phyloP scores from a whole-genome alignment of 2,888 invertebrate species.

The Strigamia maritima region DNA sequence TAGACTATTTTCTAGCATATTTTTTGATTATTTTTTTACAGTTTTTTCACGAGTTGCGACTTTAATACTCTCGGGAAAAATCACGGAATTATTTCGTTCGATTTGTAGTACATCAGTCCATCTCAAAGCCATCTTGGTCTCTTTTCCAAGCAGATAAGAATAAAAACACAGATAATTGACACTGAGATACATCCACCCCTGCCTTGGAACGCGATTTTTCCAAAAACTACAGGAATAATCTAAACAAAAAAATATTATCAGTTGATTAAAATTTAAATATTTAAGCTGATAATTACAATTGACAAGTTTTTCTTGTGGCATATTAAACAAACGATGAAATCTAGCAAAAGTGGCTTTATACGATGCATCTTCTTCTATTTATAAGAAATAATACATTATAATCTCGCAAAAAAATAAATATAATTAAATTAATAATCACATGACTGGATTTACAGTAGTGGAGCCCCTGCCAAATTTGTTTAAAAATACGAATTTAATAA shows the following conservation, averaged over 20 bases:
- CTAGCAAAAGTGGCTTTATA: slow-evolving; percentile 74
- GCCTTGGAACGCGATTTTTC: slow-evolving; percentile 88
- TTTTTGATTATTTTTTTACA: slow-evolving; percentile 49
- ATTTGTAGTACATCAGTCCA: slow-evolving; percentile 79
- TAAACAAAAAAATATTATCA: slow-evolving; percentile 44
- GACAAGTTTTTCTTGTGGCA: slow-evolving; percentile 91
- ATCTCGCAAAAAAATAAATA: slow-evolving; percentile 20
- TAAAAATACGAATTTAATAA: too few species aligned
- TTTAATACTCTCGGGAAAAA: slow-evolving; percentile 82
- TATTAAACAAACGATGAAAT: slow-evolving; percentile 82
- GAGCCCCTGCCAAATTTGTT: too few species aligned
- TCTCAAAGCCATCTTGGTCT: slow-evolving; percentile 80
- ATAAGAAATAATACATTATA: background rate
- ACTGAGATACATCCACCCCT: slow-evolving; percentile 96
- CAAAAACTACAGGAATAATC: slow-evolving; percentile 73
- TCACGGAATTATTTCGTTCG: slow-evolving; percentile 52
- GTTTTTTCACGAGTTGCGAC: slow-evolving; percentile 77
- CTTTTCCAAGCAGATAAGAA: slow-evolving; percentile 86
- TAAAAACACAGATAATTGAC: slow-evolving; percentile 95
- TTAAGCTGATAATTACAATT: slow-evolving; percentile 66
- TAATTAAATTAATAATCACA: slow-evolving; percentile 41
- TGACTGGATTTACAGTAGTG: too few species aligned
- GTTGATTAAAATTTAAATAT: background rate
- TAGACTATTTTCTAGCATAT: slow-evolving; percentile 36
- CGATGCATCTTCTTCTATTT: slow-evolving; percentile 69